Base-by-base conservation (phyloP, 2,888 invertebrate species). In the Ypsolopha sequella region DNA sequence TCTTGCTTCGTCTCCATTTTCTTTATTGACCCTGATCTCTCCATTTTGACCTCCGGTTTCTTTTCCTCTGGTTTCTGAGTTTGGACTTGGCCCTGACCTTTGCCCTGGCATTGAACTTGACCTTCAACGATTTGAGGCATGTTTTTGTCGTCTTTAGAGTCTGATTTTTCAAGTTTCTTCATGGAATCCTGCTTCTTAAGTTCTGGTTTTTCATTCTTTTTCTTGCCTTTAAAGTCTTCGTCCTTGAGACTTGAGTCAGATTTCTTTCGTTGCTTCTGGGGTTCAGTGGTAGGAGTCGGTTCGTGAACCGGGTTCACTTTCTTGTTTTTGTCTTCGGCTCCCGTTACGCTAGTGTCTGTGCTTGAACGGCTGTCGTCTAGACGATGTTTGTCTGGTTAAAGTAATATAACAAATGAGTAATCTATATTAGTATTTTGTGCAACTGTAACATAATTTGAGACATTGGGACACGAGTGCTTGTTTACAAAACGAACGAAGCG, bases 231-330 rank as follows among this genome's bases (percentile, higher is more conserved):
- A 9, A 60, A 24, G 9, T 81, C 80, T 54, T 86, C 85, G 4
- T 85, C 85, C 61, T 82, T 84, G 41, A 80, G 63, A 51, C 80
- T 80, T 1, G 84, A 73, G 60, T 86, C 85, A 0, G 84, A 80
- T 54, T 82, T 85, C 61, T 84, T 84, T 35, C 82, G 65, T 1
- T 72, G 56, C 57, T 82, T 85, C 47, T 70, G 73, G 6, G 62
- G 54, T 41, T 73, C 75, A 13, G 51, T n/a, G 7, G 53, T 36
- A 0, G 44, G 38, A 6, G 36, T 43, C 63, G 62, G 9, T 50
- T 70, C 71, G 39, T 60, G 68, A 3, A 59, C 61, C 1, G 57
- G 49, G 36, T 53, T 54, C 7, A 60, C 58, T 52, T 76, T 76
- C 48, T 70, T 73, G 9, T 66, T 58, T 46, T 70, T 66, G 1